Evolutionary conservation across 2,113 vertebrate species (phyloP), one percentile per base, ranked within the genome.

Genomic region (Meleagris gallopavo): DNA sequence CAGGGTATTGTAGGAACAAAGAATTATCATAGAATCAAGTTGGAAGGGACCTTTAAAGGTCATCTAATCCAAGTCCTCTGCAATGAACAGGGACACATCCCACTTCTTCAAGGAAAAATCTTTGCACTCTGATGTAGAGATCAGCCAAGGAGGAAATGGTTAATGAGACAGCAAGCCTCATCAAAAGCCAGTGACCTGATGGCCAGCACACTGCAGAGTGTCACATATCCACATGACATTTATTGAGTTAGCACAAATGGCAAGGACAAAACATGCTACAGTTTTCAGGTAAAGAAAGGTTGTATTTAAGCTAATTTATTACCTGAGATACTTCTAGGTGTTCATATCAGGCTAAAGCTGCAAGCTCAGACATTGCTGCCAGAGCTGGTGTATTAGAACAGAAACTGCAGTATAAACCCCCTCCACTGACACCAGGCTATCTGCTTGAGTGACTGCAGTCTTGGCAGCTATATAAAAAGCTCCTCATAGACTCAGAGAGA

Each of bases 91-190:
- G 27, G 27, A 54, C 29, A 64, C 18, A 27, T 6, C 36, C 6
- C 78, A 34, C 48, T 89, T 87, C 70, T 73, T 65, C 50, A 50
- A 73, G 38, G 27, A 67, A 74, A 79, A 94, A 69, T 45, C 61
- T 88, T 90, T 90, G 72, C 48, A 71, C 40, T 67, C 34, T 61
- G 72, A 52, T 77, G 43, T 57, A 80, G 94, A 79, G 73, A 89
- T 77, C 91, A 93, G n/a, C 83, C 76, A 93, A 91, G 69, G 79
- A 93, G 92, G 94, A 94, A 96, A 95, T 83, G 60, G 86, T 90
- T 94, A 64, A 93, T 83, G 72, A 93, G 41, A 73, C 67, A 86
- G 72, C 0, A 1, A 89, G 85, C 32, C 60, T 77, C 69, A 55
- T 11, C 4, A 83, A 83, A 90, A 83, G 72, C 41, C 0, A 0